Conservation (phyloP, 1,140 invertebrate genomes). For the Lasaia peninsularis region DNA sequence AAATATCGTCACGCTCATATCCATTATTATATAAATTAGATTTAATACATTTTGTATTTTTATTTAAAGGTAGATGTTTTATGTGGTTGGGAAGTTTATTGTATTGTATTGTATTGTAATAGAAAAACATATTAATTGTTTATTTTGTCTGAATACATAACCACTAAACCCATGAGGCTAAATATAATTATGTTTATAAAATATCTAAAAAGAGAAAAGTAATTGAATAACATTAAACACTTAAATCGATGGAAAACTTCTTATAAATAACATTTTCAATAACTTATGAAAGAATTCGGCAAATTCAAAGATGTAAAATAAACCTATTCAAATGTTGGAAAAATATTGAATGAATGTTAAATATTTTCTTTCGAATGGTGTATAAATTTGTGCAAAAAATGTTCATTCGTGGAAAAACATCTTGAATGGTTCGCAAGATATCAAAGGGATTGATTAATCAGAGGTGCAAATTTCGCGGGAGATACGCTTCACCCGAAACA, state of each 20-base stretch:
- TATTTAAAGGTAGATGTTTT: too few species aligned
- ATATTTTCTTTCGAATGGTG: not conserved
- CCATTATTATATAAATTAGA: too few species aligned
- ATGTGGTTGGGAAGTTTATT: too few species aligned
- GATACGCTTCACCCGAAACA: not conserved
- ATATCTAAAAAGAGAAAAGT: too few species aligned
- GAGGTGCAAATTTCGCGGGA: not conserved
- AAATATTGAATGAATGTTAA: not conserved
- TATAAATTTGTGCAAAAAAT: not conserved
- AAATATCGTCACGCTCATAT: too few species aligned
- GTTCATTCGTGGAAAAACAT: not conserved
- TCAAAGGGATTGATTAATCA: not conserved
- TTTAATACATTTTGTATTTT: too few species aligned
- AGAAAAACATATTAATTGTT: too few species aligned
- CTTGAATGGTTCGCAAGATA: slow-evolving; percentile 1
- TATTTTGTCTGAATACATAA: too few species aligned
- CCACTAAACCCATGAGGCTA: too few species aligned
- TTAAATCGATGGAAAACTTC: not conserved
- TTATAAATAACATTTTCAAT: not conserved
- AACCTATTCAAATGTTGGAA: not conserved
- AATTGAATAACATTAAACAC: not conserved
- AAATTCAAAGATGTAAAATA: not conserved
- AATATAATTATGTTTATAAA: too few species aligned
- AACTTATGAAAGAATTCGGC: not conserved
- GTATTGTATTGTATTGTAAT: too few species aligned